Evolutionary conservation across 1,140 invertebrate genomes (phyloP), one percentile per base, ranked within the genome.

Genomic region (Pemphigus obesinymphae): DNA sequence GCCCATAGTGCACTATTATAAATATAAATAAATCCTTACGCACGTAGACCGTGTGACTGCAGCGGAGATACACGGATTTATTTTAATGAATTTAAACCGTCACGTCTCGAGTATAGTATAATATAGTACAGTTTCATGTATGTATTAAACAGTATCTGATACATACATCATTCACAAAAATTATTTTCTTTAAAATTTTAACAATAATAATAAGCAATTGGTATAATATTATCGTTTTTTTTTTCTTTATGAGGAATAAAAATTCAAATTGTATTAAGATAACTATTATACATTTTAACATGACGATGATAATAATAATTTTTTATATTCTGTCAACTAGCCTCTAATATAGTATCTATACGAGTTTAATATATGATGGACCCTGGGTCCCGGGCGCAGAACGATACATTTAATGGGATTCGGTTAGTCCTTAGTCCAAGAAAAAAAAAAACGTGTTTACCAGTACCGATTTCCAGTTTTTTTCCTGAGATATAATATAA

Each of bases 281-380:
- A 50, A 73, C 50, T 29, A 73, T 72, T 72, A 48, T 73, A 73
- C 13, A 20, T 8, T 45, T n/a, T n/a, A n/a, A n/a, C n/a, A 43
- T 13, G 37, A 70, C n/a, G 37, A 70, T 70, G 23, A 50, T 48
- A 31, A 73, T n/a, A n/a, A n/a, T n/a, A n/a, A n/a, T n/a, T n/a
- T n/a, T n/a, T n/a, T 73, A 43, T 50, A n/a, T 73, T 48, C 70
- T 73, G 70, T 73, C 70, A 73, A 73, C 70, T 50, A 23, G 45
- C 26, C n/a, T n/a, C n/a, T n/a, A n/a, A n/a, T n/a, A 29, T 31
- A 26, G 45, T 73, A n/a, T n/a, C n/a, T n/a, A n/a, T n/a, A 31
- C 26, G 10, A 7, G 70, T 29, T 6, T 48, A n/a, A 73, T 73
- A 48, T 73, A 73, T 15, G 43, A 45, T 26, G 40, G 37, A 29